These are phyloP conservation scores for Rhynchomys soricoides DNA, from an alignment of 2,113 vertebrate genomes.

Conservation along the genomic window DNA sequence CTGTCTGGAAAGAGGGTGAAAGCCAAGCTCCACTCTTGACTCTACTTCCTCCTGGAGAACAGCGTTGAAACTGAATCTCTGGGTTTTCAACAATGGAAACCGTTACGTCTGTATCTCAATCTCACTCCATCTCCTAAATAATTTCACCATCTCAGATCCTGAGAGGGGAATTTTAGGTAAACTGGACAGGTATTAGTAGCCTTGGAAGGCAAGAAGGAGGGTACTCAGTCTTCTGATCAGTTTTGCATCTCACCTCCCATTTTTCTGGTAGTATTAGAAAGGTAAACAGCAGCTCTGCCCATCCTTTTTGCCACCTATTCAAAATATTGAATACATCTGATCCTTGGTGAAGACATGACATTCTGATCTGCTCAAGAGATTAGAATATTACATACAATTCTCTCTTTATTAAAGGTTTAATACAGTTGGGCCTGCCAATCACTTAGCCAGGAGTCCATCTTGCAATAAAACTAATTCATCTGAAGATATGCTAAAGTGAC, in stretches of 20 bases:
- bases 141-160: background rate
- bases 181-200: background rate
- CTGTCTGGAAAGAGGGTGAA: background rate
- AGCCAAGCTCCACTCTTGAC: background rate
- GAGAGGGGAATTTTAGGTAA: background rate
- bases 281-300: background rate
- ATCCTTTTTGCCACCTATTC: background rate
- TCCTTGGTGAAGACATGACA: background rate
- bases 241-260: too few species aligned
- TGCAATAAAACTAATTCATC: background rate
- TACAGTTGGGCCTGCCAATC: background rate
- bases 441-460: background rate
- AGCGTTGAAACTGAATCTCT: background rate
- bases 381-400: background rate
- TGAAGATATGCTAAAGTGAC: background rate
- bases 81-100: background rate
- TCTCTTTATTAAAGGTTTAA: background rate
- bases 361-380: background rate
- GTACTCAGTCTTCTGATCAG: too few species aligned
- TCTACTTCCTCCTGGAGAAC: background rate
- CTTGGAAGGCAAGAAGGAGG: background rate
- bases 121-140: background rate
- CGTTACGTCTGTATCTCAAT: background rate
- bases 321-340: background rate
- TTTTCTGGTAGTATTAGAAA: background rate